phyloP scores from a whole-genome alignment of 2,113 vertebrate species.

The Gallinago media region DNA sequence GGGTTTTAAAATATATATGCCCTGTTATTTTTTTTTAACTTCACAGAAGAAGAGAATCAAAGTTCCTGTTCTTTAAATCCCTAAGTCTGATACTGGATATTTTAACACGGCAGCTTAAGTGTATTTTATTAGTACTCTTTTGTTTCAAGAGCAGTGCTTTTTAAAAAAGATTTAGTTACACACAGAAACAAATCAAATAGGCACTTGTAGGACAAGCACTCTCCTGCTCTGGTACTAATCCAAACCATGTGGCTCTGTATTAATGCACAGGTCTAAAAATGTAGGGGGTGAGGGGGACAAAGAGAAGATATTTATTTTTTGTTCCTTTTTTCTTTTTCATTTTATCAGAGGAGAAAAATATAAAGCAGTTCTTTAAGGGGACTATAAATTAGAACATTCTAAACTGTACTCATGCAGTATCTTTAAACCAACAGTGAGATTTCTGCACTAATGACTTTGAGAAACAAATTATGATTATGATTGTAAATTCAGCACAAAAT shows the following conservation, averaged over 20 bases:
- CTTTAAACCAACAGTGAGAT: not conserved
- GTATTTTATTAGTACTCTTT: not conserved
- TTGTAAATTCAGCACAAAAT: not conserved
- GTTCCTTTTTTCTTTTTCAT: not conserved
- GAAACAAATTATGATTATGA: not conserved
- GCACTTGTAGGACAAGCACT: not conserved
- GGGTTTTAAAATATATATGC: not conserved
- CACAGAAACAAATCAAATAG: not conserved
- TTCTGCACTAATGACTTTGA: not conserved
- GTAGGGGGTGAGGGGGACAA: accelerated
- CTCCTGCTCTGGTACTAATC: not conserved
- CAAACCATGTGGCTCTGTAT: not conserved
- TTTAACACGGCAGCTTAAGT: not conserved
- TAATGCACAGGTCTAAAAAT: not conserved
- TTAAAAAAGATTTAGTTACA: not conserved
- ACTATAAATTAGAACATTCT: not conserved
- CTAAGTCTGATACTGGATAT: not conserved
- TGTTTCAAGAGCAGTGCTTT: not conserved
- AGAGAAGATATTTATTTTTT: not conserved
- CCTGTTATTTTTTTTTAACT: not conserved
- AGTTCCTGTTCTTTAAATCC: not conserved
- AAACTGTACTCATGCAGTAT: not conserved
- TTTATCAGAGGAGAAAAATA: not conserved
- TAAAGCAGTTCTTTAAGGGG: not conserved
- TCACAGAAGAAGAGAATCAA: not conserved